These are phyloP conservation scores for Cremastinae sp. DNA, from an alignment of 2,888 invertebrate genomes.

Conservation along the genomic window DNA sequence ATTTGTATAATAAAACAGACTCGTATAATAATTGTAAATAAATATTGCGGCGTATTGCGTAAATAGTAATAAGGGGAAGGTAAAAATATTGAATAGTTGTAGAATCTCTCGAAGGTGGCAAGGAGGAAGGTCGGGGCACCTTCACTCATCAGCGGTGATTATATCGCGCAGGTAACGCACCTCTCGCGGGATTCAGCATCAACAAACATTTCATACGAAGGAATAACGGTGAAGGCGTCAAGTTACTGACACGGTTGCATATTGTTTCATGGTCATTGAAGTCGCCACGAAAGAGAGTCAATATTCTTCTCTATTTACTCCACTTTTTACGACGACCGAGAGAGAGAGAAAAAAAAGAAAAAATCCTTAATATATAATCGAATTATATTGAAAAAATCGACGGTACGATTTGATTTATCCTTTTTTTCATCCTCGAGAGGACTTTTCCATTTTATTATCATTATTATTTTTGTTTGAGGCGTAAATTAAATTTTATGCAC, in stretches of 20 bases:
- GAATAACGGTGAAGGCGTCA: constrained; percentile 39
- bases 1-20: constrained; percentile 37
- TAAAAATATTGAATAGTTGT: background rate
- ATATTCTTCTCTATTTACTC: constrained; percentile 47
- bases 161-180: constrained; percentile 38
- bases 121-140: constrained; percentile 58
- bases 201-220: constrained; percentile 48
- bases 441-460: too few species aligned
- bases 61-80: constrained; percentile 27
- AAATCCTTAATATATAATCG: too few species aligned
- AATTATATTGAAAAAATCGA: too few species aligned
- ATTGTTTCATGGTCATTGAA: constrained; percentile 59
- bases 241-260: constrained; percentile 54
- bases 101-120: constrained; percentile 6
- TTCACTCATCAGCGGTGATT: constrained; percentile 60
- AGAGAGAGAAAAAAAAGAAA: constrained; percentile 7
- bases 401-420: too few species aligned
- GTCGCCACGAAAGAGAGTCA: constrained; percentile 44
- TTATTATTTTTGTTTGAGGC: too few species aligned
- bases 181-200: constrained; percentile 29
- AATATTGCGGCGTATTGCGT: constrained; percentile 45
- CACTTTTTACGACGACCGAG: too few species aligned
- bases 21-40: constrained; percentile 52
- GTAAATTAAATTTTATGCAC: too few species aligned
- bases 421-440: too few species aligned